Conservation (phyloP, 2,113 vertebrate genomes). For the Leucoraja erinaceus region DNA sequence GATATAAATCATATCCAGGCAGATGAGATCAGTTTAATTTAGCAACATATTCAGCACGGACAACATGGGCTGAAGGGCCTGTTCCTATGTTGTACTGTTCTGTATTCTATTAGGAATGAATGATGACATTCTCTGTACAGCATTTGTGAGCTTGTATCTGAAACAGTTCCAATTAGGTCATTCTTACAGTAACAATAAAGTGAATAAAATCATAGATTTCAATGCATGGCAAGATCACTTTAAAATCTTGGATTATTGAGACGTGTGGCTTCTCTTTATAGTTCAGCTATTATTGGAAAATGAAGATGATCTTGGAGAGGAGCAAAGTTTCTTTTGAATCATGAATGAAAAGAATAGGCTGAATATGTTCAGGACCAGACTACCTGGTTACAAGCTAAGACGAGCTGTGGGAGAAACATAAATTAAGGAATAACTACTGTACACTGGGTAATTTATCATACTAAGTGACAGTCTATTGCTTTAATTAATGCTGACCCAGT, state of each 20-base stretch:
- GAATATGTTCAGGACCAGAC: not conserved
- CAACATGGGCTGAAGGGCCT: no score
- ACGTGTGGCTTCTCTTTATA: not conserved
- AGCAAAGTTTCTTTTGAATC: not conserved
- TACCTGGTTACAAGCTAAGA: not conserved
- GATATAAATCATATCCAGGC: no score
- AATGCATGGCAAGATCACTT: not conserved
- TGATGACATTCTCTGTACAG: not conserved
- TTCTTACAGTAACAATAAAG: not conserved
- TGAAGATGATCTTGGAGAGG: not conserved
- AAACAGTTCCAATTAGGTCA: conserved; percentile 1
- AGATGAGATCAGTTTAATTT: no score
- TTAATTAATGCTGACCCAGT: not conserved
- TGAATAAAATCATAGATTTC: not conserved
- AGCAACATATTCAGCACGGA: no score
- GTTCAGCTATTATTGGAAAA: not conserved
- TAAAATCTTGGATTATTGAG: not conserved
- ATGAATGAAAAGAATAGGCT: not conserved
- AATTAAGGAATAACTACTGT: not conserved
- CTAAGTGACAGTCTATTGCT: not conserved
- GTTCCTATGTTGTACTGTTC: no score
- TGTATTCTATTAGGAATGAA: not conserved
- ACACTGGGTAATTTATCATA: not conserved
- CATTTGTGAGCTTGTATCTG: not conserved
- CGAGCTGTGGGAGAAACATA: not conserved